Percentiles rank a stretch among this genome's conserved stretches.
phyloP scores from a whole-genome alignment of 2,888 invertebrate genomes.

The Synanthedon tipuliformis region DNA sequence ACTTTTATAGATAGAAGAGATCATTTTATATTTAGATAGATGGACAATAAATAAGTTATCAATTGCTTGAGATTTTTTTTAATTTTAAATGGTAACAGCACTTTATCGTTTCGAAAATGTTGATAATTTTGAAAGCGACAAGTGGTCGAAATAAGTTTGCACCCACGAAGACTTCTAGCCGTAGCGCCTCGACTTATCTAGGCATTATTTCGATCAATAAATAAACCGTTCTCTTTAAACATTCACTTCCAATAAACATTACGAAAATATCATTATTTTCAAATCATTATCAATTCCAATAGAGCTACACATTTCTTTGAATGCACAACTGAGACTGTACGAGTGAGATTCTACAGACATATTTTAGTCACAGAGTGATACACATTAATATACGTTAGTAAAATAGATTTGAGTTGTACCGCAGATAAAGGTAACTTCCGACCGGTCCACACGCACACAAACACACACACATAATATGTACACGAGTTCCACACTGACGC shows the following conservation, averaged over 20 bases:
- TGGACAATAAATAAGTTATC: too few relatives aligned
- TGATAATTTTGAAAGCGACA: too few relatives aligned
- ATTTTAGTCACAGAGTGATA: constrained; percentile 3
- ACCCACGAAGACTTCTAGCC: too few relatives aligned
- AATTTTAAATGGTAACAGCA: too few relatives aligned
- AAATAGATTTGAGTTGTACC: constrained; percentile 37
- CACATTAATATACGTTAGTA: constrained; percentile 29
- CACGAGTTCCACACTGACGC: constrained; percentile 1
- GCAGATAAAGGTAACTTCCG: constrained; percentile 38
- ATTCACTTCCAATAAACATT: constrained; percentile 40
- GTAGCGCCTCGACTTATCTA: too few relatives aligned
- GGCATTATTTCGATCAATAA: background rate
- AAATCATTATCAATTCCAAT: constrained; percentile 58
- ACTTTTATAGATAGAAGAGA: too few relatives aligned
- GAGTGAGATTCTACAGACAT: constrained; percentile 30
- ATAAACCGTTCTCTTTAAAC: constrained; percentile 16
- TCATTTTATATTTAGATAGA: too few relatives aligned
- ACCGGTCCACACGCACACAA: constrained; percentile 17
- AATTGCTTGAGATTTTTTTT: too few relatives aligned
- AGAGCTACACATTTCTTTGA: constrained; percentile 10
- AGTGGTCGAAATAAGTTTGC: too few relatives aligned
- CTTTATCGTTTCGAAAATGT: too few relatives aligned
- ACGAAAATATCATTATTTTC: constrained; percentile 51
- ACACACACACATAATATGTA: background rate
- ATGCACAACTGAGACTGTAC: constrained; percentile 12